Evolutionary conservation across 2,113 vertebrate genomes (phyloP).

Genomic region (Tachysurus vachellii): DNA sequence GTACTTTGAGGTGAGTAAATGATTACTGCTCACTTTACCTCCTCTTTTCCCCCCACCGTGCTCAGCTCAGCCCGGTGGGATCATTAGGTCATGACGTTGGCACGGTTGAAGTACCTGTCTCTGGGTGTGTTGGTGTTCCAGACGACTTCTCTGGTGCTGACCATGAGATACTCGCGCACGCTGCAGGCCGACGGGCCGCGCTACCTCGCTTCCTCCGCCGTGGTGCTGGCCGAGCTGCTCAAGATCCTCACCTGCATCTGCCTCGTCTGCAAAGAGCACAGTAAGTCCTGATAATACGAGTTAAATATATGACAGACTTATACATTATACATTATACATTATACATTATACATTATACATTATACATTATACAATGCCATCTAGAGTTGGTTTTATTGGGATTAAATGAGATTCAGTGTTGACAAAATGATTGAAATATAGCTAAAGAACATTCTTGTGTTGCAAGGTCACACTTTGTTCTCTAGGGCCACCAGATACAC

Average conservation of each 20-base stretch:
- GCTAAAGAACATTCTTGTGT: neutral
- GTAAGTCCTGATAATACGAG: conserved; percentile 71
- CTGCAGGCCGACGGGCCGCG: conserved; percentile 91
- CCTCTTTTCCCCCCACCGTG: neutral
- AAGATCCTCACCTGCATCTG: conserved; percentile 91
- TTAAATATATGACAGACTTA: too few species aligned
- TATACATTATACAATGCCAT: neutral
- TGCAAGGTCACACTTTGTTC: neutral
- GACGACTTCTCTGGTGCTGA: conserved; percentile 95
- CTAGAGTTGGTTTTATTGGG: neutral
- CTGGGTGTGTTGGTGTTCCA: conserved; percentile 96
- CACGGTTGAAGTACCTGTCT: conserved; percentile 92
- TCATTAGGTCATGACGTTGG: conserved; percentile 71
- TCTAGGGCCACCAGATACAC: too few species aligned
- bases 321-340: neutral
- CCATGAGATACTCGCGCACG: conserved; percentile 96
- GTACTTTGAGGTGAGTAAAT: neutral
- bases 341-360: too few species aligned
- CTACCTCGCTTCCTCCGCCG: conserved; percentile 95
- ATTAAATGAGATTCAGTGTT: neutral
- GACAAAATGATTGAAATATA: neutral
- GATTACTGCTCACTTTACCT: neutral
- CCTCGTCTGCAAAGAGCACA: conserved; percentile 92
- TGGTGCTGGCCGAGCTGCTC: conserved; percentile 91
- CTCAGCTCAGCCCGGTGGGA: neutral